Base-by-base conservation (phyloP, 2,888 invertebrate species). In the Drosophila suboccidentalis region DNA sequence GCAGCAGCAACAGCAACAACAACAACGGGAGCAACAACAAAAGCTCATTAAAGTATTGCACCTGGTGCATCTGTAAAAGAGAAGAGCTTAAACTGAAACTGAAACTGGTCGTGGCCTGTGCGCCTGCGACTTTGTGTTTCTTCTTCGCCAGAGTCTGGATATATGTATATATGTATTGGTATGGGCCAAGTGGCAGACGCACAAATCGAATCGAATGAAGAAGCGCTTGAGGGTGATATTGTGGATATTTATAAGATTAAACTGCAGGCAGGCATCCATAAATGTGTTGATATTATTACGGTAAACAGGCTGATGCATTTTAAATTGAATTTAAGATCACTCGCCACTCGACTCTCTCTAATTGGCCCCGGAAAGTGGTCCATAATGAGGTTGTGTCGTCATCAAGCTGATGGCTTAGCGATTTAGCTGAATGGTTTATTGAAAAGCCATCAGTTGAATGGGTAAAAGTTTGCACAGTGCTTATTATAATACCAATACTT, bases 231-330 rank as follows among this genome's bases (percentile, higher is more conserved):
- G 82, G 82, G 74, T 66, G 71, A 77, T 75, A 75, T 61, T 58
- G 55, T 46, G 29, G 61, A 61, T 61, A 74, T 64, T 65, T 66
- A 36, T 46, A 53, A 75, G 76, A 77, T 79, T 60, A 69, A 62
- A 51, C 61, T 22, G 55, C 58, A 32, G 46, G 26, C 49, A 32
- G 58, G 60, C 51, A 46, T 59, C 58, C 86, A 72, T 86, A 85
- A 86, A 89, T 86, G 90, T 87, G 88, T 87, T 82, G 85, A 86
- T 86, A 89, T 87, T 86, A 89, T 87, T 86, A 89, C 88, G 78
- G 86, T 87, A 87, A 89, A 89, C 82, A 87, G 71, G 41, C 75
- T 89, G 88, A 86, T 86, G 86, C 73, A 74, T 89, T 87, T 86
- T 89, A 86, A 89, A 86, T 86, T 86, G 86, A 86, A 78, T 86